Evolutionary conservation across 2,888 invertebrate species (phyloP), one percentile per base, ranked within the genome.

Genomic region (Alviniconcha strummeri): DNA sequence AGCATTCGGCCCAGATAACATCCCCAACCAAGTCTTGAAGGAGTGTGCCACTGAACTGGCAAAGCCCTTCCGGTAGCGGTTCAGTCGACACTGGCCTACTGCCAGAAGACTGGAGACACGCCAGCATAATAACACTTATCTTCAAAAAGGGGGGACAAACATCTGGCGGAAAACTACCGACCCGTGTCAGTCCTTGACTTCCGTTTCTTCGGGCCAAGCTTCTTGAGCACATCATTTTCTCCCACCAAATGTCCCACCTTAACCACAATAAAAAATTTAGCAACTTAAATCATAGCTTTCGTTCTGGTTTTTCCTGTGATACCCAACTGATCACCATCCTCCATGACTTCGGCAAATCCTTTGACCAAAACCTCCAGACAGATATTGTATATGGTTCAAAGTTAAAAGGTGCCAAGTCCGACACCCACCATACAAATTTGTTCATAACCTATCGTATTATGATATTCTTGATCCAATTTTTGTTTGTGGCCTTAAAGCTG

Each of bases 171-270:
- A 72, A 84, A 84, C 74, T 84, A 85, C 69, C 1, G 85, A 15
- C 83, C 83, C 3, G 74, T 85, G 3, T 84, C n/a, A n/a, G n/a
- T n/a, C 84, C 5, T 64, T 86, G 19, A 85, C 84, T 11, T 83
- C 80, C 19, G 80, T 84, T 11, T 80, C 80, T 17, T 82, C 36
- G 36, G 36, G 36, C 77, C 67, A 82, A 84, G 57, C 17, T 83
- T 3, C 57, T 81, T 71, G 82, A 84, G 71, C 81, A 87, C 60
- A 81, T 83, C 8, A 76, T 86, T 17, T 76, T 75, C 56, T 60
- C 19, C 19, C 75, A 77, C 60, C 83, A 85, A 15, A 84, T 85
- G 79, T 71, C 56, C 13, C 87, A 87, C 67, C 80, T 82, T 13
- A 80, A 84, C 7, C 82, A 13, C 5, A 69, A 85, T 13, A 67